Base-by-base conservation (phyloP, 2,888 invertebrate genomes). In the Adela reaumurella region DNA sequence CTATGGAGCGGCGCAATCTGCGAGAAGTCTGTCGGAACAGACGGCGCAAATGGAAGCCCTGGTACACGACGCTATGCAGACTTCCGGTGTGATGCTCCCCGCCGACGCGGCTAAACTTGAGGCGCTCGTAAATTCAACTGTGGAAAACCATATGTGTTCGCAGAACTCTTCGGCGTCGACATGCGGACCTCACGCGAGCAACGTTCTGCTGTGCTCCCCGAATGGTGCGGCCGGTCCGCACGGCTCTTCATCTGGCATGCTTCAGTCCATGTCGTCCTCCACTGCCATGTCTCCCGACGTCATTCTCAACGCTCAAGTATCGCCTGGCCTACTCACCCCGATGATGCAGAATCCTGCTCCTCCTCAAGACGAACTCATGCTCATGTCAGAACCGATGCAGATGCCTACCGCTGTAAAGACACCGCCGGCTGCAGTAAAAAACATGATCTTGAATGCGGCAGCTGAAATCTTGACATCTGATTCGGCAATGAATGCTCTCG, bases 401-500 rank as follows among this genome's bases (percentile, higher is more conserved):
- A 45, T 64, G 54, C 74, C 73, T 45, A 64, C 71, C 19, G 71
- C 77, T 10, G 78, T 80, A 51, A 81, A 74, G 59, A 82, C 81
- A 44, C 81, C 83, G 44, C 79, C 83, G 1, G 82, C 85, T 20
- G 84, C 86, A 20, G 86, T 87, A 56, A 89, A 89, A 55, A 86
- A 86, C n/a, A 87, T 90, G 82, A 82, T 90, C 44, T 74, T 89
- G 48, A 87, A 87, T 62, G 89, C 89, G 5, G 87, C 88, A 0
- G 87, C 85, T 1, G 87, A 88, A 67, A 83, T 87, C 56, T 76
- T 88, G 14, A 84, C 86, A 45, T 86, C 87, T 1, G 74, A 83
- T 70, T 70, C 80, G 48, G 80, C 83, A 35, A 83, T 83, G 77
- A 79, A 78, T 62, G 80, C 78, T 52, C 61, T 81, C 19, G 83